Percentiles rank a stretch among this genome's conserved stretches.
These are phyloP conservation scores for Lochmaea crataegi DNA, from an alignment of 2,888 invertebrate genomes.

Conservation along the genomic window DNA sequence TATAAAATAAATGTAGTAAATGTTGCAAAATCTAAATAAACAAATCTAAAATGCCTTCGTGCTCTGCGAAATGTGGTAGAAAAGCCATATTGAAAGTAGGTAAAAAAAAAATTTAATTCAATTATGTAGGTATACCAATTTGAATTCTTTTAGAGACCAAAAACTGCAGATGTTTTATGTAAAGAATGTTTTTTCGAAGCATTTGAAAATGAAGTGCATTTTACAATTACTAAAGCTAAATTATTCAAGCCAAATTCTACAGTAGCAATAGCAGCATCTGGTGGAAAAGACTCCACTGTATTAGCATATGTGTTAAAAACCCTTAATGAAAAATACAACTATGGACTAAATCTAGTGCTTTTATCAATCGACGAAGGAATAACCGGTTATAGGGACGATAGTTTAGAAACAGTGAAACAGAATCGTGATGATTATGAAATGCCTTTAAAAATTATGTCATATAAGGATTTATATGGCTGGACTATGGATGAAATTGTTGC, in stretches of 20 bases:
- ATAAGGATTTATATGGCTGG: constrained; percentile 98
- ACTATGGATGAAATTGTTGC: constrained; percentile 98
- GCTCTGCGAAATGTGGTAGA: constrained; percentile 79
- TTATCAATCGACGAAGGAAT: constrained; percentile 99
- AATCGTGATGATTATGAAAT: constrained; percentile 95
- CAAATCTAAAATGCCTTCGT: constrained; percentile 72
- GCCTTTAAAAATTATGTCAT: constrained; percentile 94
- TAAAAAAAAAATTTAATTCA: neutral
- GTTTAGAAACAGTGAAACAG: constrained; percentile 94
- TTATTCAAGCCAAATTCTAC: constrained; percentile 86
- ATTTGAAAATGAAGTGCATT: constrained; percentile 95
- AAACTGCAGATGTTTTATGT: constrained; percentile 92
- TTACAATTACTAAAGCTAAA: constrained; percentile 84
- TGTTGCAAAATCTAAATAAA: neutral
- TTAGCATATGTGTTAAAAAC: constrained; percentile 92
- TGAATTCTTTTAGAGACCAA: constrained; percentile 76
- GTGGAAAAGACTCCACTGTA: constrained; percentile 98
- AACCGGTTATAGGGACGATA: constrained; percentile 95
- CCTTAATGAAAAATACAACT: constrained; percentile 89
- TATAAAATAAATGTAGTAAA: neutral
- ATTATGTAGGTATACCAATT: neutral
- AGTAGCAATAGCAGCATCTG: constrained; percentile 94
- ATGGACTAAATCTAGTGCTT: constrained; percentile 88
- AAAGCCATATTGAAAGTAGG: constrained; percentile 81
- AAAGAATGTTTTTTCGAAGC: constrained; percentile 94